Evolutionary conservation across 2,113 vertebrate genomes (phyloP).

Genomic region (Thamnaconus septentrionalis): DNA sequence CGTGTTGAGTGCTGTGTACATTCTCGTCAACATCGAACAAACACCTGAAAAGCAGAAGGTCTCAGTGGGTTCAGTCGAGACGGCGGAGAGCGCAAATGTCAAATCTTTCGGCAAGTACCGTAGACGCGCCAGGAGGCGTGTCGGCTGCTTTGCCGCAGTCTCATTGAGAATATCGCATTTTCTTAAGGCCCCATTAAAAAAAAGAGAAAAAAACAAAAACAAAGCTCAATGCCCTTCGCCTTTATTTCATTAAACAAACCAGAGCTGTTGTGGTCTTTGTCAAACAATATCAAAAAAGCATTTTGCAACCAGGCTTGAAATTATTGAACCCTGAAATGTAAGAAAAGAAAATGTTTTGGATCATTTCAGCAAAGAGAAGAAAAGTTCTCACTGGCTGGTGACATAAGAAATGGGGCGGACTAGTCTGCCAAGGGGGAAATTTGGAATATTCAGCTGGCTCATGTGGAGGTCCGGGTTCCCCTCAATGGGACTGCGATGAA

Average conservation of each 20-base stretch:
- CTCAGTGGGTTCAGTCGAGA: slow-evolving; percentile 18
- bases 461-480: slow-evolving; percentile 15
- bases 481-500: slow-evolving; percentile 33
- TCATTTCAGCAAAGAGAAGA: no score
- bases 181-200: slow-evolving; percentile 58
- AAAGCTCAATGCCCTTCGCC: slow-evolving; percentile 22
- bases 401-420: slow-evolving; percentile 15
- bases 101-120: slow-evolving; percentile 25
- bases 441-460: slow-evolving; percentile 42
- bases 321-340: no score
- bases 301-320: background rate
- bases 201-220: background rate
- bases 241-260: background rate
- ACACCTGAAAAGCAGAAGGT: slow-evolving; percentile 48
- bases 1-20: slow-evolving; percentile 33
- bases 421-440: slow-evolving; percentile 11
- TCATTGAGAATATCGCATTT: slow-evolving; percentile 40
- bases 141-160: slow-evolving; percentile 10
- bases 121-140: slow-evolving; percentile 9
- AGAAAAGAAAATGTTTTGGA: background rate
- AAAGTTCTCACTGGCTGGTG: slow-evolving; percentile 37
- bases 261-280: slow-evolving; percentile 14
- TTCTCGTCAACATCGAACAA: slow-evolving; percentile 34
- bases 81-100: slow-evolving; percentile 3
- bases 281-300: background rate